Evolutionary conservation across 1,140 invertebrate genomes (phyloP).

Genomic region (Atta texana): DNA sequence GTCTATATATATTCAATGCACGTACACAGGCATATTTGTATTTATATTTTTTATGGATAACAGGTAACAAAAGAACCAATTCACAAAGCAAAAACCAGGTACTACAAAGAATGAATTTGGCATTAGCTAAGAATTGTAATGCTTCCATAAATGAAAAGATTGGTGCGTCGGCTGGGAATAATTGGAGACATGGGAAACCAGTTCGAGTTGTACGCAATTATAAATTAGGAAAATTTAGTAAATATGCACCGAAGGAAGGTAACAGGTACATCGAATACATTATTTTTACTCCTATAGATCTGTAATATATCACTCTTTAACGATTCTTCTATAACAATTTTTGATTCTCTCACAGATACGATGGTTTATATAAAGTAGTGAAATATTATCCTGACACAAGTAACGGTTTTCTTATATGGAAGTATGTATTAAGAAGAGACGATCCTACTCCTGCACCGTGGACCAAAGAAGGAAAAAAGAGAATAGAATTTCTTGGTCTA

Average conservation of each 20-base stretch:
- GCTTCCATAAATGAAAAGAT: constrained; percentile 87
- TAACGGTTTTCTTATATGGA: constrained; percentile 93
- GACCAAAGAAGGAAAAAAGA: constrained; percentile 91
- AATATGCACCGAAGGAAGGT: constrained; percentile 93
- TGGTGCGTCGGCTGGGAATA: constrained; percentile 90
- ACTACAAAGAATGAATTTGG: constrained; percentile 92
- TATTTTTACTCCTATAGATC: neutral
- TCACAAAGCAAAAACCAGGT: constrained; percentile 94
- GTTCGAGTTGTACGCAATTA: constrained; percentile 93
- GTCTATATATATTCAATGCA: neutral
- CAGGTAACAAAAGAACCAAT: constrained; percentile 92
- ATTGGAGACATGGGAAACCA: constrained; percentile 92
- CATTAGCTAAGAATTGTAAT: constrained; percentile 93
- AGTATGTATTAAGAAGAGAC: constrained; percentile 92
- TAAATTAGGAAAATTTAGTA: constrained; percentile 91
- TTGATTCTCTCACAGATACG: constrained; percentile 86
- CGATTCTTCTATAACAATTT: neutral
- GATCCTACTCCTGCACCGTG: constrained; percentile 93
- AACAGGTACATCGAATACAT: constrained; percentile 81
- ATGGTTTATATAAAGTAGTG: constrained; percentile 93
- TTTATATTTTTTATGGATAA: neutral
- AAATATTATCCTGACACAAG: constrained; percentile 94
- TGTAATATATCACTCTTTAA: neutral
- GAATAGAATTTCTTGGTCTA: constrained; percentile 79
- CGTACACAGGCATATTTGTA: neutral